Conservation (phyloP, 2,797 vertebrate species). For the Coracias cyanogaster region DNA sequence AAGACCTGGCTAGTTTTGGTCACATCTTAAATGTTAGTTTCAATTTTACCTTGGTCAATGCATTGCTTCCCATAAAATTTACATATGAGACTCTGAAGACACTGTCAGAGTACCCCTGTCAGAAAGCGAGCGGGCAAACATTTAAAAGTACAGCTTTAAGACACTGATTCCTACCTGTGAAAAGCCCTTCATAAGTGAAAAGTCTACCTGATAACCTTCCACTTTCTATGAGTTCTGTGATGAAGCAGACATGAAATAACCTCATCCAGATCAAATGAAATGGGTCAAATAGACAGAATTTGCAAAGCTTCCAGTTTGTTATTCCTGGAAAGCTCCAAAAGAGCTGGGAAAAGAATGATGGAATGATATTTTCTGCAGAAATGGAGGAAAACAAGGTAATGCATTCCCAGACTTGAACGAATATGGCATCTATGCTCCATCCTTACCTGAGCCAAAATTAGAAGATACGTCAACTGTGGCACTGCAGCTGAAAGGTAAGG, state of each 20-base stretch:
- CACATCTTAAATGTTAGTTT: background rate
- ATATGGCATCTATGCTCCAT: background rate
- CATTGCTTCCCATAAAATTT: background rate
- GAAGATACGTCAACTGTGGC: background rate
- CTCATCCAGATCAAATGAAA: background rate
- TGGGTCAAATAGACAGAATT: background rate
- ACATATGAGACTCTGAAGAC: background rate
- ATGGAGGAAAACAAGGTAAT: background rate
- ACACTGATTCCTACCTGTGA: background rate
- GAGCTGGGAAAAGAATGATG: background rate
- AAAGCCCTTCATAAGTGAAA: background rate
- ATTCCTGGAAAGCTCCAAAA: slow-evolving; percentile 14
- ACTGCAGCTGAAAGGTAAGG: background rate
- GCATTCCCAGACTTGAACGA: background rate
- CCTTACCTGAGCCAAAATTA: background rate
- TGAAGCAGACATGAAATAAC: background rate
- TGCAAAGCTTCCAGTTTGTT: background rate
- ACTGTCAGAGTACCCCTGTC: background rate
- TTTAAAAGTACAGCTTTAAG: background rate
- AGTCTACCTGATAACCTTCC: background rate
- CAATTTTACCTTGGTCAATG: background rate
- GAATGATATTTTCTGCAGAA: background rate
- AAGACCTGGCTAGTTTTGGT: background rate
- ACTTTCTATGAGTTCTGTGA: background rate
- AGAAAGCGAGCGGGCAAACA: background rate